A percentile compares a stretch with the other conserved stretches of the same genome.
phyloP scores from a whole-genome alignment of 2,113 vertebrate species.

The Rhegmatorhina hoffmannsi region DNA sequence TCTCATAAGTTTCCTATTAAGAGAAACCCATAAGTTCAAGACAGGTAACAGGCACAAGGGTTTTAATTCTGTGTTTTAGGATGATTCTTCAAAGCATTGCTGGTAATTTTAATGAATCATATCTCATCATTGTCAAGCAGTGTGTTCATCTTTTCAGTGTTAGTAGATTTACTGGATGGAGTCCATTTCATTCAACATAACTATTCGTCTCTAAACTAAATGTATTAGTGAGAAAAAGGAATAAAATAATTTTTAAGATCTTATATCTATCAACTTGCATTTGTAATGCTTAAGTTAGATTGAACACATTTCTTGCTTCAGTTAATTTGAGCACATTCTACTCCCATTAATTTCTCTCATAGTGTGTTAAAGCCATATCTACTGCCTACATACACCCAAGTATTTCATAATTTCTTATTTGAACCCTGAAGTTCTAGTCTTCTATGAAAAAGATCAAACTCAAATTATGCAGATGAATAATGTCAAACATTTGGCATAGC shows the following conservation, averaged over 20 bases:
- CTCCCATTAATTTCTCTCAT: background rate
- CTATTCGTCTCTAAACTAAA: background rate
- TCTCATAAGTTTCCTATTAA: background rate
- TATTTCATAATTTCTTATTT: background rate
- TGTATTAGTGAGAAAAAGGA: background rate
- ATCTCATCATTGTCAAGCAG: background rate
- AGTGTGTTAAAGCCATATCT: background rate
- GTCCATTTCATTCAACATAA: background rate
- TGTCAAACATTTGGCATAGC: background rate
- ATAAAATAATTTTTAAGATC: background rate
- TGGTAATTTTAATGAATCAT: background rate
- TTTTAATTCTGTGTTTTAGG: background rate
- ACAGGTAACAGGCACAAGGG: background rate
- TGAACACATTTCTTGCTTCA: background rate
- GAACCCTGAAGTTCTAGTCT: background rate
- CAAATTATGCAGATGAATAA: background rate
- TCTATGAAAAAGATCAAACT: background rate
- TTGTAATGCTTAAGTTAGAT: background rate
- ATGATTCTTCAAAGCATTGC: background rate
- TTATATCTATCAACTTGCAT: background rate
- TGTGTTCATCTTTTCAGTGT: background rate
- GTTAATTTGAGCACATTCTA: background rate
- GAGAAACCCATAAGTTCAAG: background rate
- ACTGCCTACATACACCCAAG: background rate
- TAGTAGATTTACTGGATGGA: background rate